Base-by-base conservation (phyloP, 2,797 vertebrate species). In the Galago senegalensis region DNA sequence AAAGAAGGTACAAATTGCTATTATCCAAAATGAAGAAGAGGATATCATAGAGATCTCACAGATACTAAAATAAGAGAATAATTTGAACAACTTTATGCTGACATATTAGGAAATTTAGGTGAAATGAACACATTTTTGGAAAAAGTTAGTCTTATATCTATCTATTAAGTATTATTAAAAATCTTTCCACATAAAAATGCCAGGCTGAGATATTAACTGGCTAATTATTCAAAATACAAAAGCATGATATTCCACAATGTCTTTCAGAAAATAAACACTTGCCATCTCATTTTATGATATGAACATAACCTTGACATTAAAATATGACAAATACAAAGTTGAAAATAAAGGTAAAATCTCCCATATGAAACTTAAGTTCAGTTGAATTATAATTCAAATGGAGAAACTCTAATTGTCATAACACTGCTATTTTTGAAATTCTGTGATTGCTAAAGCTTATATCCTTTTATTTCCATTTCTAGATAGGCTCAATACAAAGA, bases 31-130 rank as follows among this genome's bases (percentile, higher is more conserved):
- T 67, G 60, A 53, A 84, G 34, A 63, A 75, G 21, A 29, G 17
- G 27, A 67, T 16, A 76, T 49, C 34, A 40, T 90, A 70, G 27
- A 76, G 46, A 75, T 56, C n/a, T 75, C 12, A 84, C 25, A 75
- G 75, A 77, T 60, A 49, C 31, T 56, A 84, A 31, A 72, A 81
- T 91, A 82, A 49, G 53, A 65, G 31, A 18, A 43, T 76, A 76
- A 65, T 84, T 75, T 37, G 10, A 85, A 56, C 20, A 73, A 12
- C 18, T 73, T 73, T 89, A 37, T 91, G 34, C 34, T 58, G 34
- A 91, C 72, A 49, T 73, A 37, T 75, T 85, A 40, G 90, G 81
- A 92, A 92, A 67, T 92, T 43, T 92, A 34, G 23, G 21, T 72
- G 29, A 61, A 80, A 61, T 53, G 21, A n/a, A 49, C 43, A 84